These are phyloP conservation scores for Plusia festucae DNA, from an alignment of 2,888 invertebrate species.

Conservation along the genomic window DNA sequence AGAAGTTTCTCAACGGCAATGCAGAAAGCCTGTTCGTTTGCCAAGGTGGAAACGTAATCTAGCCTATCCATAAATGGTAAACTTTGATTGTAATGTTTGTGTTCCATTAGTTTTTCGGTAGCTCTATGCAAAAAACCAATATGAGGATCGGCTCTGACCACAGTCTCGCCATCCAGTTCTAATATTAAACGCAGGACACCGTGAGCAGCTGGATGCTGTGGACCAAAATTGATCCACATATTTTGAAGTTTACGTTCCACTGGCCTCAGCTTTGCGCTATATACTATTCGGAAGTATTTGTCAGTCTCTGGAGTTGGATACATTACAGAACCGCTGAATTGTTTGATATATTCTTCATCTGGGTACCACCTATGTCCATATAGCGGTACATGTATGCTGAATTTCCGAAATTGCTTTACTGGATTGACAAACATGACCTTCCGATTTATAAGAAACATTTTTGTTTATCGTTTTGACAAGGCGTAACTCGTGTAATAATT, in stretches of 20 bases:
- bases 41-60: constrained; percentile 96
- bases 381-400: constrained; percentile 62
- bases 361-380: constrained; percentile 90
- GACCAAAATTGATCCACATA: constrained; percentile 95
- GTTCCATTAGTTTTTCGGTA: constrained; percentile 96
- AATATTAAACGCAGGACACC: constrained; percentile 95
- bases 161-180: constrained; percentile 95
- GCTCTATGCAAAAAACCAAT: constrained; percentile 96
- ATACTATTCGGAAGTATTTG: constrained; percentile 76
- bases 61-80: constrained; percentile 96
- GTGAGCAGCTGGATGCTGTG: constrained; percentile 97
- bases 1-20: constrained; percentile 95
- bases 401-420: constrained; percentile 50
- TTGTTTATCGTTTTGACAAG: background rate
- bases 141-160: constrained; percentile 94
- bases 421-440: constrained; percentile 13
- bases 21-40: constrained; percentile 94
- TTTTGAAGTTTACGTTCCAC: constrained; percentile 91
- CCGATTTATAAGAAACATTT: constrained; percentile 40
- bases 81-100: constrained; percentile 95
- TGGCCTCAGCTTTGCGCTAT: constrained; percentile 73
- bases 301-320: constrained; percentile 85
- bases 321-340: constrained; percentile 89
- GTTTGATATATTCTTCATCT: constrained; percentile 89
- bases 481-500: background rate